These are phyloP conservation scores for Hypercompe scribonia DNA, from an alignment of 2,888 invertebrate species.

Conservation along the genomic window DNA sequence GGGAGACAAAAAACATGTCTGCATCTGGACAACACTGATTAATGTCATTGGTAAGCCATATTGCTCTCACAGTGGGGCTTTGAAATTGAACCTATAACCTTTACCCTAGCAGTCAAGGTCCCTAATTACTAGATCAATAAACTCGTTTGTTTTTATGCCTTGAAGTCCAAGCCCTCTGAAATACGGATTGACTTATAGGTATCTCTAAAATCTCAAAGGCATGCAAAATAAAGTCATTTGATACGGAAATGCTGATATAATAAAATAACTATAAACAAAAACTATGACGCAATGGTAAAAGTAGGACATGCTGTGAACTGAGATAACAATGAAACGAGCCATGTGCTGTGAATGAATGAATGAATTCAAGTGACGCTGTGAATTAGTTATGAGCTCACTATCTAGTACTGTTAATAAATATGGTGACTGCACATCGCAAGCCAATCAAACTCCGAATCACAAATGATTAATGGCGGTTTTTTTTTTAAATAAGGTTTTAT, in stretches of 20 bases:
- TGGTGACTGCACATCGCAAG: neutral
- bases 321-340: slow-evolving; percentile 43
- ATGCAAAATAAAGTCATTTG: neutral
- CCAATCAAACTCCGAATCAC: neutral
- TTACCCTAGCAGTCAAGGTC: neutral
- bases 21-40: too few species aligned
- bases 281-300: slow-evolving; percentile 47
- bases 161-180: neutral
- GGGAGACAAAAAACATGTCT: too few species aligned
- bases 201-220: neutral
- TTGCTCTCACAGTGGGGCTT: too few species aligned
- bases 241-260: slow-evolving; percentile 34
- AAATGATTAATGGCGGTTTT: neutral
- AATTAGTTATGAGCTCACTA: slow-evolving; percentile 25
- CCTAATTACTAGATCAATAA: neutral
- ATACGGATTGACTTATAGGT: neutral
- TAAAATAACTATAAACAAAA: slow-evolving; percentile 16
- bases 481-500: too few species aligned
- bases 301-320: slow-evolving; percentile 45
- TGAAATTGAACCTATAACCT: neutral
- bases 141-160: neutral
- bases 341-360: slow-evolving; percentile 35
- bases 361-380: slow-evolving; percentile 14
- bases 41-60: too few species aligned
- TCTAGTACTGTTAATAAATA: neutral